A percentile compares a stretch with the other conserved stretches of the same genome.
Conservation (phyloP, 2,113 vertebrate genomes). For the Thinocorus orbignyianus region DNA sequence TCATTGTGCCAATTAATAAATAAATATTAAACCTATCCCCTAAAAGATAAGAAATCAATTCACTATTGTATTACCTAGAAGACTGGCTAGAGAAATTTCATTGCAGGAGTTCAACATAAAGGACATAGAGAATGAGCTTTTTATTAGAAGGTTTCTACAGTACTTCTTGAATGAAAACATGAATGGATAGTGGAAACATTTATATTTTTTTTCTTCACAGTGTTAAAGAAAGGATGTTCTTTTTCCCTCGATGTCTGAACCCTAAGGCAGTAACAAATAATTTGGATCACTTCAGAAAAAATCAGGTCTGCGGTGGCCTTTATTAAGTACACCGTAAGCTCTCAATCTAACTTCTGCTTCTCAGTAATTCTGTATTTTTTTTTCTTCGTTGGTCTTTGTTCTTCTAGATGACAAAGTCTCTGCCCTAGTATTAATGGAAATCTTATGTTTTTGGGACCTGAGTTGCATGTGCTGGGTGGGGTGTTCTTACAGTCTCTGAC, state of each 20-base stretch:
- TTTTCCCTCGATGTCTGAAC: background rate
- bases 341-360: background rate
- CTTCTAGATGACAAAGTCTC: background rate
- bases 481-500: background rate
- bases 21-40: background rate
- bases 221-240: background rate
- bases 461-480: fast-evolving
- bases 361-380: background rate
- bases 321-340: background rate
- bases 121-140: background rate
- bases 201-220: background rate
- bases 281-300: background rate
- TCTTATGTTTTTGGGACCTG: background rate
- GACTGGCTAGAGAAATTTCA: background rate
- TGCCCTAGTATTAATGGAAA: background rate
- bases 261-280: background rate
- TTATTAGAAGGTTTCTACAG: background rate
- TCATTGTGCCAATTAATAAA: background rate
- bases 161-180: background rate
- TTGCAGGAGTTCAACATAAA: background rate
- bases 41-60: background rate
- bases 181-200: background rate
- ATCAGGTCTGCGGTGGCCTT: background rate
- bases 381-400: background rate
- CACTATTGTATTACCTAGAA: background rate